Conservation (phyloP, 2,888 invertebrate genomes). For the Drosophila ochracea region DNA sequence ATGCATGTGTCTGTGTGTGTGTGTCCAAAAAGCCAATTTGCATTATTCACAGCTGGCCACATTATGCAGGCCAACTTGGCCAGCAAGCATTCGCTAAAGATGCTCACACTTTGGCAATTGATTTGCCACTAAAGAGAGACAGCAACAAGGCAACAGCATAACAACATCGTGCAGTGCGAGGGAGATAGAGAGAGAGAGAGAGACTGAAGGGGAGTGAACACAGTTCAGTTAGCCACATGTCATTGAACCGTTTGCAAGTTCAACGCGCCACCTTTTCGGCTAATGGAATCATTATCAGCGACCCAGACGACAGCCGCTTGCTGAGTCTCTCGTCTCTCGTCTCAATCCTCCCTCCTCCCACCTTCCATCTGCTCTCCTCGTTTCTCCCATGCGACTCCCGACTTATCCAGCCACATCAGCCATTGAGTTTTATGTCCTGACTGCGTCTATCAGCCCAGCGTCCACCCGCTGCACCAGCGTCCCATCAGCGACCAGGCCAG, state of each 20-base stretch:
- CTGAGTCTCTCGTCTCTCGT: conserved; percentile 1
- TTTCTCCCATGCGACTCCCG: not conserved
- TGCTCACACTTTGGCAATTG: conserved; percentile 22
- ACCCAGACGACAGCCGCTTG: conserved; percentile 32
- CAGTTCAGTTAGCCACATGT: conserved; percentile 42
- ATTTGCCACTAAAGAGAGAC: conserved; percentile 18
- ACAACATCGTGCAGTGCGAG: not conserved
- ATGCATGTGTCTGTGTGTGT: conserved; percentile 20
- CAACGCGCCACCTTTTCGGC: conserved; percentile 70
- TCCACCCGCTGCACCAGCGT: conserved; percentile 25
- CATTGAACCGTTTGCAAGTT: conserved; percentile 69
- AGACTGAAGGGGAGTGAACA: not conserved
- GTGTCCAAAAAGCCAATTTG: conserved; percentile 45
- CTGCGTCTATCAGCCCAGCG: conserved; percentile 44
- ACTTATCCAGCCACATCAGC: conserved; percentile 8
- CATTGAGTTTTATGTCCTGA: conserved; percentile 59
- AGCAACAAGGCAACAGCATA: not conserved
- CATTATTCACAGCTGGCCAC: conserved; percentile 39
- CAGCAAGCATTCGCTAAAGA: conserved; percentile 17
- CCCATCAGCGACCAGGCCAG: not conserved
- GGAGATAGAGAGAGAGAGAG: not conserved
- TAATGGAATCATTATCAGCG: conserved; percentile 74
- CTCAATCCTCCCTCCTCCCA: not conserved
- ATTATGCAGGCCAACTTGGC: conserved; percentile 31
- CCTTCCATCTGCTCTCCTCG: not conserved